phyloP scores from a whole-genome alignment of 2,113 vertebrate genomes.

The Corydoras sp. region DNA sequence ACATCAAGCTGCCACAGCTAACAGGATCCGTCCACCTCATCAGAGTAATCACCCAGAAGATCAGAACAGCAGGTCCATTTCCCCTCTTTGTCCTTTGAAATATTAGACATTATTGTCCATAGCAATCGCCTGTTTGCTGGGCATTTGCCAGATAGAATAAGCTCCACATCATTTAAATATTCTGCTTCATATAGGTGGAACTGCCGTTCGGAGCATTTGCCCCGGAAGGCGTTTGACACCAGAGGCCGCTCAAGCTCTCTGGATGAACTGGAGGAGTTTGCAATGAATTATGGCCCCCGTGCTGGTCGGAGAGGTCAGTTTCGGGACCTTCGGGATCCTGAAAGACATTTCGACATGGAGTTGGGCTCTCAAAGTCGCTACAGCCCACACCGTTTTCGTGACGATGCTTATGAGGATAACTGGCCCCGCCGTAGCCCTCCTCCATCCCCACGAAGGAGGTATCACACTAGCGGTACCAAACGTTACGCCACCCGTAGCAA shows the following conservation, averaged over 20 bases:
- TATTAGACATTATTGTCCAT: no score
- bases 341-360: conserved; percentile 59
- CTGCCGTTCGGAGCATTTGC: conserved; percentile 81
- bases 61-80: conserved; percentile 33
- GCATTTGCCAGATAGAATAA: no score
- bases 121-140: no score
- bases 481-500: conserved; percentile 54
- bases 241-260: conserved; percentile 83
- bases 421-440: conserved; percentile 72
- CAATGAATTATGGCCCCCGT: conserved; percentile 70
- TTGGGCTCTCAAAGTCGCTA: conserved; percentile 43
- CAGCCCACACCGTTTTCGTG: conserved; percentile 49
- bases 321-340: conserved; percentile 48
- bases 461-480: conserved; percentile 75
- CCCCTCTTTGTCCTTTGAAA: no score
- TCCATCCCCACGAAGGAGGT: conserved; percentile 68
- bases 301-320: conserved; percentile 58
- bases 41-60: conserved; percentile 58
- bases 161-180: background rate
- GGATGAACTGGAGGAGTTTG: conserved; percentile 90
- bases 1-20: conserved; percentile 62
- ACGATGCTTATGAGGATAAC: conserved; percentile 53
- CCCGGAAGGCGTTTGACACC: conserved; percentile 77
- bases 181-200: conserved; percentile 69
- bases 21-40: conserved; percentile 62